Evolutionary conservation across 2,888 invertebrate species (phyloP).

Genomic region (Alcis repandata): DNA sequence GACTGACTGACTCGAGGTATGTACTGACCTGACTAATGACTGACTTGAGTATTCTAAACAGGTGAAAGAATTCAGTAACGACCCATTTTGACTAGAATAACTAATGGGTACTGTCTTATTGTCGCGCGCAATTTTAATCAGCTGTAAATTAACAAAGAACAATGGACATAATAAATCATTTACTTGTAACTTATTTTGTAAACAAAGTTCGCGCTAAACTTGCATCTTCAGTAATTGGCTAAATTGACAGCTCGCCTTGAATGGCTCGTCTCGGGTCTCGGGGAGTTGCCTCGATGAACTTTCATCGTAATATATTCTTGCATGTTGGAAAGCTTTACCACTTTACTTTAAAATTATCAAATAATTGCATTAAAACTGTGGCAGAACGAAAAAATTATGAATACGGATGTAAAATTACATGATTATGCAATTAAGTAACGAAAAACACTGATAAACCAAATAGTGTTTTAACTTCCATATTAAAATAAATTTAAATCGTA

Average conservation of each 20-base stretch:
- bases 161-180: no score
- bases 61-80: background rate
- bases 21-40: conserved; percentile 39
- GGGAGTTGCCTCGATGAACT: background rate
- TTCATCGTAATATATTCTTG: conserved; percentile 4
- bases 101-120: background rate
- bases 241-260: background rate
- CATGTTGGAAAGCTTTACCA: conserved; percentile 21
- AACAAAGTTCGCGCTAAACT: no score
- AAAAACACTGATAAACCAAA: no score
- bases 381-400: no score
- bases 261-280: background rate
- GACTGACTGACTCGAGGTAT: conserved; percentile 57
- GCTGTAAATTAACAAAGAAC: background rate
- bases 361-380: no score
- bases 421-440: background rate
- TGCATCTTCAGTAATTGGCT: conserved; percentile 6
- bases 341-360: no score
- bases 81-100: background rate
- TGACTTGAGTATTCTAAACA: background rate
- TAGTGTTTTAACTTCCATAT: no score
- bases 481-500: no score
- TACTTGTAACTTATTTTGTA: no score
- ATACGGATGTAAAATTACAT: background rate
- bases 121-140: background rate